phyloP scores from a whole-genome alignment of 1,140 invertebrate species.

The Battus philenor region DNA sequence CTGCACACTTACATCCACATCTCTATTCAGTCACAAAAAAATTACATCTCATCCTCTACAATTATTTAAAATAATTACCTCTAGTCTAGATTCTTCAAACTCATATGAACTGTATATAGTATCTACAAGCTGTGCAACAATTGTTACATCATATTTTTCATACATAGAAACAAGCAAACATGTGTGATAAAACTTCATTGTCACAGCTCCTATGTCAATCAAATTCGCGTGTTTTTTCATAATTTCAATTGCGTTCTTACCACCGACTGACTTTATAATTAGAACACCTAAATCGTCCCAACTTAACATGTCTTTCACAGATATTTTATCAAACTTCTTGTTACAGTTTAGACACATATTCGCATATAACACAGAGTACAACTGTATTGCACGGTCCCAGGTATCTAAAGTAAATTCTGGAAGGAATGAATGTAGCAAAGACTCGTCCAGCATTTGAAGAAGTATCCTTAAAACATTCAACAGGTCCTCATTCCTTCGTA shows the following conservation, averaged over 20 bases:
- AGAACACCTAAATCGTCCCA: constrained; percentile 67
- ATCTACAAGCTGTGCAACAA: constrained; percentile 51
- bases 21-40: too few species aligned
- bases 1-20: too few species aligned
- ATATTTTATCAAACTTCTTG: constrained; percentile 64
- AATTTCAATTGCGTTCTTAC: constrained; percentile 60
- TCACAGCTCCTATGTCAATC: constrained; percentile 54
- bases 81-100: constrained; percentile 50
- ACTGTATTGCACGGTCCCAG: constrained; percentile 62
- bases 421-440: constrained; percentile 62
- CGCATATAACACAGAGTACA: constrained; percentile 62
- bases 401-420: constrained; percentile 68
- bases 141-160: constrained; percentile 60
- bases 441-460: constrained; percentile 71
- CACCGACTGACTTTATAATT: constrained; percentile 70
- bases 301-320: constrained; percentile 60
- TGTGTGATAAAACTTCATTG: constrained; percentile 68
- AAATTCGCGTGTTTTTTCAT: constrained; percentile 56
- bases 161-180: constrained; percentile 57
- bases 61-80: constrained; percentile 58
- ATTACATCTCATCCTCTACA: too few species aligned
- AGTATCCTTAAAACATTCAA: constrained; percentile 64
- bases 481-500: constrained; percentile 68
- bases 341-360: constrained; percentile 71
- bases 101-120: constrained; percentile 63